Evolutionary conservation across 2,888 invertebrate species (phyloP), one percentile per base, ranked within the genome.

Genomic region (Tenthredo notha): DNA sequence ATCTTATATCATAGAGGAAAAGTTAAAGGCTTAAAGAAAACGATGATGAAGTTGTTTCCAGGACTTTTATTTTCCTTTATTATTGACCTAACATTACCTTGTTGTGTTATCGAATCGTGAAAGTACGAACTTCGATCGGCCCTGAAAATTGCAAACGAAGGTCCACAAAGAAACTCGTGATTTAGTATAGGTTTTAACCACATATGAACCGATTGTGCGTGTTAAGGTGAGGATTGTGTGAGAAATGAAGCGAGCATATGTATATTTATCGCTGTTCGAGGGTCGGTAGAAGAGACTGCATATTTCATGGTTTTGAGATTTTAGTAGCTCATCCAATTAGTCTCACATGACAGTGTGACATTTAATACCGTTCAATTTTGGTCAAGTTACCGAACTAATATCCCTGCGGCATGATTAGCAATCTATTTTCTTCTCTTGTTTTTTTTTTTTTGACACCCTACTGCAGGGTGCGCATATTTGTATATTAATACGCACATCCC

Each of bases 381-480:
- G 29, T 83, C 83, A 83, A n/a, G 83, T 83, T 83, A 83, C 83
- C 83, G 67, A 67, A 43, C 83, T 70, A 67, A 83, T 83, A 65
- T 83, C 83, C 67, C 83, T 29, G 47, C 83, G 83, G 83, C 67
- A 50, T 43, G 47, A 83, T 47, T 47, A 83, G 43, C 67, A 43
- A 67, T 83, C 50, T 67, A 25, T 67, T 67, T 70, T 43, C 9
- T 50, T 37, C 12, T 37, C 37, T 12, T 47, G 47, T 43, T 75
- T 47, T n/a, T 75, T 25, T 72, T 37, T 58, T 37, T 58, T 40
- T 40, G 29, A 37, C 77, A 77, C 47, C 50, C 77, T 15, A 12
- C 47, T 15, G 47, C 10, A 47, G n/a, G 18, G n/a, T 4, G 18
- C 54, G 18, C 7, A 18, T 29, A 67, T 33, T 67, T 67, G 15